These are phyloP conservation scores for Smithornis capensis DNA, from an alignment of 2,113 vertebrate genomes.

Conservation along the genomic window DNA sequence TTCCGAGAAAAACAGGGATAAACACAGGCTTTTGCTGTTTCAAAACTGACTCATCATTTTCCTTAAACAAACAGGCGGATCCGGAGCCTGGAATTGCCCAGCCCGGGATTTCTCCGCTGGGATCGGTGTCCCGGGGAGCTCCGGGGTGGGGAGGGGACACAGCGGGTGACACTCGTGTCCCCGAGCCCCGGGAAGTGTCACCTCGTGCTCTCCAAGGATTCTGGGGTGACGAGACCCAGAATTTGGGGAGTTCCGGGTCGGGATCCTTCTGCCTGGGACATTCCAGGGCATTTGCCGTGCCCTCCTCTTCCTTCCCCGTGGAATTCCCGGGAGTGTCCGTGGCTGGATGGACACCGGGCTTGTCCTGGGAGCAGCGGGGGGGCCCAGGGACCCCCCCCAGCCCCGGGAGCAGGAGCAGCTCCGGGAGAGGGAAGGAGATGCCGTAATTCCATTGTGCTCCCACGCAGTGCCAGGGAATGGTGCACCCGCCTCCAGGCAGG, in stretches of 20 bases:
- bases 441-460: not conserved
- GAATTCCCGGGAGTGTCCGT: accelerated
- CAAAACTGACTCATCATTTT: not conserved
- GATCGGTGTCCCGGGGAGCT: accelerated
- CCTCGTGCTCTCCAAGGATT: accelerated
- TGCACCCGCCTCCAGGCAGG: not conserved
- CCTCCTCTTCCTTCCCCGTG: accelerated
- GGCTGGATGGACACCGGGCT: no score
- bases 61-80: not conserved
- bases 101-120: not conserved
- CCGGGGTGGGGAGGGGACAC: accelerated
- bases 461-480: not conserved
- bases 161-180: accelerated
- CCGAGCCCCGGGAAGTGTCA: accelerated
- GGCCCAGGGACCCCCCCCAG: not conserved
- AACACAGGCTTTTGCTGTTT: constrained; percentile 39
- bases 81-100: not conserved
- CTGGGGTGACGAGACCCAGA: accelerated
- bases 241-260: not conserved
- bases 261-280: not conserved
- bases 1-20: constrained; percentile 11
- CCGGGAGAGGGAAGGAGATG: not conserved
- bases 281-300: not conserved
- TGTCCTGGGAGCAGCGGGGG: not conserved
- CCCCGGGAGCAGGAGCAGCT: not conserved